Conservation (phyloP, 30 jellyfish, hydroid and myxozoan species). For the Pelagia noctiluca region DNA sequence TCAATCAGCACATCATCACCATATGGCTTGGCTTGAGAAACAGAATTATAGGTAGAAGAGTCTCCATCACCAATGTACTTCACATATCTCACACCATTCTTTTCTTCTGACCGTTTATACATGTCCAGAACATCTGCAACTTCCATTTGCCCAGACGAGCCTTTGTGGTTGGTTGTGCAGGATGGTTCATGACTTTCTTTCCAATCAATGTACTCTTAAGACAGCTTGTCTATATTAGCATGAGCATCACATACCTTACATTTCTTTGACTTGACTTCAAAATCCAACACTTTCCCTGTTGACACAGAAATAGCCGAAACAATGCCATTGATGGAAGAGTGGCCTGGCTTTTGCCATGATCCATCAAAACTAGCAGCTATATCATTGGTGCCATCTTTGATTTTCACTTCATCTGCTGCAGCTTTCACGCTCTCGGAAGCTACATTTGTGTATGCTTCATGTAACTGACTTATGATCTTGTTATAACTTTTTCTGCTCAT, state of each 20-base stretch:
- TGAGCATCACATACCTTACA: slow-evolving; percentile 30
- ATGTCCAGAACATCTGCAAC: slow-evolving; percentile 14
- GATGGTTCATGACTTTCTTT: neutral
- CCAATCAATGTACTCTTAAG: slow-evolving; percentile 13
- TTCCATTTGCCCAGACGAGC: slow-evolving; percentile 45
- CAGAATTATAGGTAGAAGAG: slow-evolving; percentile 25
- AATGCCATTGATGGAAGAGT: slow-evolving; percentile 51
- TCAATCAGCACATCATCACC: slow-evolving; percentile 34
- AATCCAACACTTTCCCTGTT: slow-evolving; percentile 48
- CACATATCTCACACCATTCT: slow-evolving; percentile 25
- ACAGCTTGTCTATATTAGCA: neutral
- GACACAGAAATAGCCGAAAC: slow-evolving; percentile 29
- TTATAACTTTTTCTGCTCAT: slow-evolving; percentile 3
- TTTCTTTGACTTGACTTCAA: slow-evolving; percentile 49
- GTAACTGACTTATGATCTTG: slow-evolving; percentile 9
- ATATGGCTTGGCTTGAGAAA: slow-evolving; percentile 50
- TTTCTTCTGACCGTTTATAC: slow-evolving; percentile 5
- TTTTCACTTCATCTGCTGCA: slow-evolving; percentile 57
- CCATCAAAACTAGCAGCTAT: slow-evolving; percentile 57
- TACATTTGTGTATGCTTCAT: slow-evolving; percentile 45
- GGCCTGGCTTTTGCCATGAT: slow-evolving; percentile 63
- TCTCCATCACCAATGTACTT: slow-evolving; percentile 72
- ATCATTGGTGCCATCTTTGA: slow-evolving; percentile 12
- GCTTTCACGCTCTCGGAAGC: slow-evolving; percentile 46
- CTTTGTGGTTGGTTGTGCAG: slow-evolving; percentile 7